Conservation (phyloP, 1,140 invertebrate genomes). For the Tetraneura akinire region DNA sequence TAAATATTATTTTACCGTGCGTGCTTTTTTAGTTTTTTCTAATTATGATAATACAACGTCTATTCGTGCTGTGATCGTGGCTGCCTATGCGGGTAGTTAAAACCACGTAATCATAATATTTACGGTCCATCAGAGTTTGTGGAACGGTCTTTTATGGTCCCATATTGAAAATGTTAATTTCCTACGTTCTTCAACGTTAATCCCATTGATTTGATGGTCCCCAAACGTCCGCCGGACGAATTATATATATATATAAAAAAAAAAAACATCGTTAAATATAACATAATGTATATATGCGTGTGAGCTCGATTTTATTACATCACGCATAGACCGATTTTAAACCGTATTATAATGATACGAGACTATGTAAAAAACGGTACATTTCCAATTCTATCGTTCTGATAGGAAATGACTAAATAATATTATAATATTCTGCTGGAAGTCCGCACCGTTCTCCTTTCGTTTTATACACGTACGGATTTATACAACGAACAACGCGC, state of each 20-base stretch:
- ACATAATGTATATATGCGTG: background rate
- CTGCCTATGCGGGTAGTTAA: conserved; percentile 29
- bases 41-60: conserved; percentile 2
- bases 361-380: background rate
- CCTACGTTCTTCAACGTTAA: conserved; percentile 14
- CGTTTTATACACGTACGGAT: background rate
- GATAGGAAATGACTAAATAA: background rate
- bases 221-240: conserved; percentile 13
- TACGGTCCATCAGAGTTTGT: background rate
- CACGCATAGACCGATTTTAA: conserved; percentile 4
- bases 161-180: conserved; percentile 31
- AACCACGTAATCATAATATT: conserved; percentile 16
- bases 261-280: conserved; percentile 20
- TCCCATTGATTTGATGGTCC: conserved; percentile 2
- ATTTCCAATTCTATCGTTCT: background rate
- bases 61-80: background rate
- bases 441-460: background rate
- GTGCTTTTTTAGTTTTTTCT: too few species aligned
- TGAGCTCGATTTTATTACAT: background rate
- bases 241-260: too few species aligned
- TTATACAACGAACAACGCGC: background rate
- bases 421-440: background rate
- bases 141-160: background rate
- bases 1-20: background rate
- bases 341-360: background rate